Base-by-base conservation (phyloP, 2,888 invertebrate species). In the Aleiodes leptofemur region DNA sequence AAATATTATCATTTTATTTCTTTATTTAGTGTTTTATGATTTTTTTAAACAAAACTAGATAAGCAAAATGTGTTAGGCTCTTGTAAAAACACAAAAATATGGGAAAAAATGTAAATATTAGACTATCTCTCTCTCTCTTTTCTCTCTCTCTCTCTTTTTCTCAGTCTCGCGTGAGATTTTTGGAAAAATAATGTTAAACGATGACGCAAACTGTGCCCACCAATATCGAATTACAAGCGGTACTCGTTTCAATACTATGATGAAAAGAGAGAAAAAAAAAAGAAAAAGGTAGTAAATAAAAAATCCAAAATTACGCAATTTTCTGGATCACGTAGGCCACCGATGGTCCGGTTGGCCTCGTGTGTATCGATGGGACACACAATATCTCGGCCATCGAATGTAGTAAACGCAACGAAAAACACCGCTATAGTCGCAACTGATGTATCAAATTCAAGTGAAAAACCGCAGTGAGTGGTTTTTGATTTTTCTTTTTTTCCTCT, bases 381-480 rank as follows among this genome's bases (percentile, higher is more conserved):
- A 48, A 64, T 64, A 64, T 64, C 43, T 48, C 43, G 48, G n/a
- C 59, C 43, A 43, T 43, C 43, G 43, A 43, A 43, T 43, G 43
- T 43, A 43, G 64, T 64, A 38, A 61, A 61, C 61, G 38, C 13
- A 61, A 61, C 64, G 64, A 64, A 64, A 43, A 64, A 64, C 48
- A 23, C 50, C n/a, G 51, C 68, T 68, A 68, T 68, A 31, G 51
- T 64, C 43, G 6, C 6, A 38, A 11, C 43, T n/a, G 68, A 16
- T 69, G 57, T 57, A 69, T 74, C 74, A 51, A 74, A 74, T 74
- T 74, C 53, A n/a, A 57, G 29, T 13, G 38, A 38, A 51, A 23
- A 69, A 53, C 64, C 69, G 59, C 59, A 69, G 51, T 16, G 34
- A 73, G 51, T 31, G 73, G 69, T 57, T 70, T 70, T 51, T 13